phyloP scores from a whole-genome alignment of 2,113 vertebrate genomes.

The Heterotilapia buettikoferi region DNA sequence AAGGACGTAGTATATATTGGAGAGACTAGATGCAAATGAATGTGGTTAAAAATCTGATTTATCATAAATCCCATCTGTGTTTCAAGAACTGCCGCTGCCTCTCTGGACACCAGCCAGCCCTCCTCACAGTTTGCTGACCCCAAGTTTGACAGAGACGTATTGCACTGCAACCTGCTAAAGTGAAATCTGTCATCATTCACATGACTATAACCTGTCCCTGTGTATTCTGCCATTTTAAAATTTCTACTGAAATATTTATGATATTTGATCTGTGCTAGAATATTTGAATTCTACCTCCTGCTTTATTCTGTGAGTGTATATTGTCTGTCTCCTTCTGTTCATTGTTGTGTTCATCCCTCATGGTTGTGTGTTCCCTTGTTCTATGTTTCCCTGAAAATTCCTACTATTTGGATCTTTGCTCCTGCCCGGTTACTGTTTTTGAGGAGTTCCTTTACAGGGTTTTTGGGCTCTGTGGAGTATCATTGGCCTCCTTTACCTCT shows the following conservation, averaged over 20 bases:
- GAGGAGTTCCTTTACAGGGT: neutral
- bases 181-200: neutral
- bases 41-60: neutral
- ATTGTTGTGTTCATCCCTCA: neutral
- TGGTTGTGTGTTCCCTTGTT: neutral
- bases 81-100: conserved; percentile 9
- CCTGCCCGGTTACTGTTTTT: neutral
- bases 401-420: neutral
- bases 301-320: neutral
- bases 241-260: neutral
- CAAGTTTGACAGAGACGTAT: neutral
- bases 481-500: neutral
- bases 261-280: neutral
- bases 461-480: neutral
- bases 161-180: neutral
- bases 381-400: neutral
- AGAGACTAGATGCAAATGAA: neutral
- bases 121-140: neutral
- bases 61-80: conserved; percentile 31
- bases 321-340: neutral
- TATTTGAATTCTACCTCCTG: neutral
- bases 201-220: neutral
- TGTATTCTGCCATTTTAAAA: neutral
- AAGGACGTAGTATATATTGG: neutral
- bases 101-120: conserved; percentile 5